These are phyloP conservation scores for Bedellia somnulentella DNA, from an alignment of 2,888 invertebrate species.

Conservation along the genomic window DNA sequence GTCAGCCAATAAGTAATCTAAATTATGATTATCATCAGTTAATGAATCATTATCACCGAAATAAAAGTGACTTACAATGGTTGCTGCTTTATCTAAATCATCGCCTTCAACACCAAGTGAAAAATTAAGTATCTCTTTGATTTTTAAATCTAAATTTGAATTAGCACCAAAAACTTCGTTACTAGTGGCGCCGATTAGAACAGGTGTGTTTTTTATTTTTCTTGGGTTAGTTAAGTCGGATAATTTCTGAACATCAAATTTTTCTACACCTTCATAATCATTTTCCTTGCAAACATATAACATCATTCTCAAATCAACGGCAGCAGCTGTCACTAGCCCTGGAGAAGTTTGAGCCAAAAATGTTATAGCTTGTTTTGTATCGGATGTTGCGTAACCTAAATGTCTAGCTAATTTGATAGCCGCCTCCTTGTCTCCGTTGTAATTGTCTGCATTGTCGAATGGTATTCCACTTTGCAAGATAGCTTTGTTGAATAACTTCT, in stretches of 20 bases:
- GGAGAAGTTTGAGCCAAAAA: constrained; percentile 26
- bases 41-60: constrained; percentile 35
- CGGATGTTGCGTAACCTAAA: constrained; percentile 30
- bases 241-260: constrained; percentile 34
- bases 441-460: constrained; percentile 32
- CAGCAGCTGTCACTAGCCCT: constrained; percentile 29
- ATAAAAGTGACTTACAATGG: constrained; percentile 34
- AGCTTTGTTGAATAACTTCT: constrained; percentile 37
- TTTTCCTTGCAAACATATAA: constrained; percentile 39
- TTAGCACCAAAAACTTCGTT: constrained; percentile 17
- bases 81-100: constrained; percentile 18
- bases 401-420: constrained; percentile 31
- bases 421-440: constrained; percentile 25
- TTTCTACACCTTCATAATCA: constrained; percentile 37
- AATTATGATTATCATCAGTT: constrained; percentile 16
- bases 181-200: constrained; percentile 38
- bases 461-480: constrained; percentile 45
- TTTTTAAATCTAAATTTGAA: not conserved
- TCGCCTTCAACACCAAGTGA: constrained; percentile 25
- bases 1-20: constrained; percentile 37
- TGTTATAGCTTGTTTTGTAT: constrained; percentile 27
- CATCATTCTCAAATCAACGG: constrained; percentile 22
- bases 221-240: constrained; percentile 26
- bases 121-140: no score
- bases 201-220: constrained; percentile 32